Evolutionary conservation across 2,888 invertebrate genomes (phyloP).

Genomic region (Drosophila borborema): DNA sequence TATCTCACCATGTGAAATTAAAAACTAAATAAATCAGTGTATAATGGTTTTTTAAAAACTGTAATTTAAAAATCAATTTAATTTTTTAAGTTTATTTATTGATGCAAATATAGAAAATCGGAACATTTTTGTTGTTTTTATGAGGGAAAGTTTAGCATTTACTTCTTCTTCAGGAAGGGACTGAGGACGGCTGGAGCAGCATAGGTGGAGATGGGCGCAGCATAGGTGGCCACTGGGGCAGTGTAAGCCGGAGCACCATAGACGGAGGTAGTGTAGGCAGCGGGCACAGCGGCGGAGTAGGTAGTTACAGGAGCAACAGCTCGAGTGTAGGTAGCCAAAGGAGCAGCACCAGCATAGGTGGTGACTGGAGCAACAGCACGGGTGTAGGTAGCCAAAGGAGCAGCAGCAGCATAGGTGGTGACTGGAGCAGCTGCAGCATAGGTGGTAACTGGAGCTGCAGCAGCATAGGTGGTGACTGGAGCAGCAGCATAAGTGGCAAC

Average conservation of each 20-base stretch:
- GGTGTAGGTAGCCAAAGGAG: constrained; percentile 16
- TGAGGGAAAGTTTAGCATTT: background rate
- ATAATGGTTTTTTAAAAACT: too few relatives aligned
- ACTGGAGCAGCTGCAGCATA: constrained; percentile 37
- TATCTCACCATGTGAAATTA: background rate
- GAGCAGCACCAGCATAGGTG: constrained; percentile 15
- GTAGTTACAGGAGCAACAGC: constrained; percentile 6
- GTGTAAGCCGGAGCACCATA: background rate
- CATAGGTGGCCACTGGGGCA: constrained; percentile 23
- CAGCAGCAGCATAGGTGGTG: constrained; percentile 22
- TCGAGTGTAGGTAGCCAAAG: background rate
- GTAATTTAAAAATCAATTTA: background rate
- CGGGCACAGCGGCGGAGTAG: constrained; percentile 33
- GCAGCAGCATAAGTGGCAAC: constrained; percentile 49
- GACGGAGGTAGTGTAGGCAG: constrained; percentile 5
- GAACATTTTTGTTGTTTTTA: background rate
- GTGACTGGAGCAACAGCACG: constrained; percentile 21
- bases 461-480: constrained; percentile 40
- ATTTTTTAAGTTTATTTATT: background rate
- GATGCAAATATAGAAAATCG: background rate
- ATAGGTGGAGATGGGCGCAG: constrained; percentile 47
- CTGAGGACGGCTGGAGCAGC: constrained; percentile 55
- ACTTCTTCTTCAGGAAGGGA: constrained; percentile 55
- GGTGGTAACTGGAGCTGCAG: constrained; percentile 38
- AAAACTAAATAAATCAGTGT: too few relatives aligned